Percentiles rank a stretch among this genome's conserved stretches.
Conservation (phyloP, 2,797 vertebrate genomes). For the Uromys caudimaculatus region DNA sequence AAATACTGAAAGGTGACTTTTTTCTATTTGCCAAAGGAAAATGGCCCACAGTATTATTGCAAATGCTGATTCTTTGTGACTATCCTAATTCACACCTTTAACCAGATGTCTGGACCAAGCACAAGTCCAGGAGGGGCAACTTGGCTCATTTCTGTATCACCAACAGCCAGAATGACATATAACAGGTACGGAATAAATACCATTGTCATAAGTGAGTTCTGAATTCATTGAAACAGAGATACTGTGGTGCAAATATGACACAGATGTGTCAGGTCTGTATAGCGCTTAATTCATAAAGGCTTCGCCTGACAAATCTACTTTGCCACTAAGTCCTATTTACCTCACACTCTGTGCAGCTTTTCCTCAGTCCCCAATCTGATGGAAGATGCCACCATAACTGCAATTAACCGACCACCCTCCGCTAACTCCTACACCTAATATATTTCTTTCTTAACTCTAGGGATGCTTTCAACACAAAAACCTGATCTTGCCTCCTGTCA, state of each 20-base stretch:
- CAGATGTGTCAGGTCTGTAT: neutral
- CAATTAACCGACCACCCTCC: neutral
- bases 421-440: neutral
- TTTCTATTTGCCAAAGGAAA: neutral
- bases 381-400: neutral
- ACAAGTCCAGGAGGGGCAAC: neutral
- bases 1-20: neutral
- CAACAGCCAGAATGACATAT: neutral
- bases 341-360: neutral
- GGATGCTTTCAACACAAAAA: neutral
- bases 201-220: neutral
- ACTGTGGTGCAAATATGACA: neutral
- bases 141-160: neutral
- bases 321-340: neutral
- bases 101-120: neutral
- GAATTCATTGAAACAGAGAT: neutral
- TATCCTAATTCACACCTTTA: neutral
- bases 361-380: neutral
- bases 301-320: neutral
- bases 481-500: neutral
- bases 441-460: neutral
- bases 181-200: neutral
- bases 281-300: neutral
- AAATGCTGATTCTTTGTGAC: neutral
- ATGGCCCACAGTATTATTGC: neutral